A percentile compares a stretch with the other conserved stretches of the same genome.
Evolutionary conservation across 2,888 invertebrate species (phyloP).

Genomic region (Agrilus mali): DNA sequence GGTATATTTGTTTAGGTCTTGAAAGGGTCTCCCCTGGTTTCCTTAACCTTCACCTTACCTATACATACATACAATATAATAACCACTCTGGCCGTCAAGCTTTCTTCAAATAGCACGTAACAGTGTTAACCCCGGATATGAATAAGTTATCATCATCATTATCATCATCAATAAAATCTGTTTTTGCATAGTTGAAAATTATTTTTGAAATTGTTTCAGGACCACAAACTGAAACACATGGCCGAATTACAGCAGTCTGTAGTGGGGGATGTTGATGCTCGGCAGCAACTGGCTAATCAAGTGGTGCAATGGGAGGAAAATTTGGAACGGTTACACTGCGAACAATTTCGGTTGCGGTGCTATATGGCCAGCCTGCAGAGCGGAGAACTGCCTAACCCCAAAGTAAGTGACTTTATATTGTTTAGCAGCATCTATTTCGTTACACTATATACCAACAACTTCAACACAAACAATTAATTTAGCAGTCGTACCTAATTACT

Average conservation of each 20-base stretch:
- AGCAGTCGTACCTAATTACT: too few relatives aligned
- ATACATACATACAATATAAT: too few relatives aligned
- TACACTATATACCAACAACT: too few relatives aligned
- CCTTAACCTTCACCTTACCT: not conserved
- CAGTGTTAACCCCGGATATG: not conserved
- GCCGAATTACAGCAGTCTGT: constrained; percentile 97
- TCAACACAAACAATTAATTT: too few relatives aligned
- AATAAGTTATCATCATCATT: too few relatives aligned
- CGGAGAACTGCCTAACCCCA: constrained; percentile 92
- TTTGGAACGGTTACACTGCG: constrained; percentile 88
- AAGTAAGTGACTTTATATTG: constrained; percentile 47
- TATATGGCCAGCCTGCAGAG: constrained; percentile 95
- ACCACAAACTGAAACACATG: constrained; percentile 95
- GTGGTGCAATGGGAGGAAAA: constrained; percentile 96
- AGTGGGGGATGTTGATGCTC: constrained; percentile 81
- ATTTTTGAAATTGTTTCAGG: constrained; percentile 43
- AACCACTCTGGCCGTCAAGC: not conserved
- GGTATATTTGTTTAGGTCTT: not conserved
- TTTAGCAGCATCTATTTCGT: too few relatives aligned
- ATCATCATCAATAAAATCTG: not conserved
- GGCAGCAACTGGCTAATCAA: constrained; percentile 85
- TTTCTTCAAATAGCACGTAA: not conserved
- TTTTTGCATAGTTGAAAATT: not conserved
- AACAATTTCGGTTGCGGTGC: constrained; percentile 90
- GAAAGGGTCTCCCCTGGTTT: not conserved